Conservation (phyloP, 2,113 vertebrate genomes). For the Tupaia tana region DNA sequence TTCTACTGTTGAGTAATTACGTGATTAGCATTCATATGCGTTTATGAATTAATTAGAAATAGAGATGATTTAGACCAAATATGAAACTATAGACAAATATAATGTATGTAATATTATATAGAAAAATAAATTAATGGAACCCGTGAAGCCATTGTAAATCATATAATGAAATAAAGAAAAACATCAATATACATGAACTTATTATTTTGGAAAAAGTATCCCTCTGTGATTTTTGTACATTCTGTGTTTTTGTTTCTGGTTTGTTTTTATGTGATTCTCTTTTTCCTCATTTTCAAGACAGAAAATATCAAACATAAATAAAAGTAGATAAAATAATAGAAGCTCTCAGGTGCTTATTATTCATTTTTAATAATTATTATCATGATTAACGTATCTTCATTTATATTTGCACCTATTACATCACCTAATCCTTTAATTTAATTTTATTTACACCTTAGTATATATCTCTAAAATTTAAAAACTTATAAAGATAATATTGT, state of each 20-base stretch:
- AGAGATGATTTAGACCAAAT: not conserved
- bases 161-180: not conserved
- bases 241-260: not conserved
- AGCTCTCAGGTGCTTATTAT: not conserved
- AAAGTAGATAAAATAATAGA: not conserved
- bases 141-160: not conserved
- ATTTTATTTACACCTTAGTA: not conserved
- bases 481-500: not conserved
- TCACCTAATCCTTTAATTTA: not conserved
- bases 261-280: not conserved
- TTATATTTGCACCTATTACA: not conserved
- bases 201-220: not conserved
- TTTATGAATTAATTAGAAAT: constrained; percentile 35
- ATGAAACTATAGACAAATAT: not conserved
- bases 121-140: not conserved
- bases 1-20: not conserved
- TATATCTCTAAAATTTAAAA: not conserved
- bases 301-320: not conserved
- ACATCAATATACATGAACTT: not conserved
- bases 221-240: not conserved
- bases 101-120: too few species aligned
- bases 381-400: not conserved
- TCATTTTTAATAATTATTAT: not conserved
- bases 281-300: not conserved
- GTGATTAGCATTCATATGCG: not conserved